Evolutionary conservation across 2,888 invertebrate species (phyloP), one percentile per base, ranked within the genome.

Genomic region (Idaea dimidiata): DNA sequence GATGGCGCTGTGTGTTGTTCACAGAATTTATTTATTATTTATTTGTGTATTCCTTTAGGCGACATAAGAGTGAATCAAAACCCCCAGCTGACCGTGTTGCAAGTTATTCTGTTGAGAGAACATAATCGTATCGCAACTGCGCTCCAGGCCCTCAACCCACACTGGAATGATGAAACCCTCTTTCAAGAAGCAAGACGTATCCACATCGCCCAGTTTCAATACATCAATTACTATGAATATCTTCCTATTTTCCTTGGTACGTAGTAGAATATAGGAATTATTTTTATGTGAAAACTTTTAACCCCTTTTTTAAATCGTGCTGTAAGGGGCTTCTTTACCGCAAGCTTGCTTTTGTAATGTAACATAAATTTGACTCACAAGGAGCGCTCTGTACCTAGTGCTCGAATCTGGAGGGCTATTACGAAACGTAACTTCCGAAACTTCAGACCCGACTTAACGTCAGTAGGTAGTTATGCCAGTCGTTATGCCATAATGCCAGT

Each of bases 161-260:
- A 95, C 68, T 96, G 96, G 96, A 89, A 91, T 67, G 96, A 96
- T 73, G 96, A 96, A 82, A 95, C 93, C 0, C 79, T 95, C 6
- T 97, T 93, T 90, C 96, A 96, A 80, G 96, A 96, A 84, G 93
- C 96, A 0, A 91, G 96, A 59, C 92, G 95, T 54, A 96, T 96
- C 62, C 87, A 94, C 65, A 94, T 95, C 18, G 96, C 95, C 1
- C 91, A 95, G 80, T 93, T 94, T 74, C 96, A 96, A 79, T 94
- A 95, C 69, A 95, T 96, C 74, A 94, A 95, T 62, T 96, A 96
- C 80, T 95, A 96, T 78, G 96, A 96, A 82, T 96, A 95, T 93
- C 87, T 96, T 33, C 96, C 96, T 0, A 94, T 96, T 67, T 94
- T 96, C 76, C 93, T 96, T 58, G 96, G 96, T 94, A 80, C 85